Evolutionary conservation across 2,888 invertebrate species (phyloP).

Genomic region (Bellardia bayeri): DNA sequence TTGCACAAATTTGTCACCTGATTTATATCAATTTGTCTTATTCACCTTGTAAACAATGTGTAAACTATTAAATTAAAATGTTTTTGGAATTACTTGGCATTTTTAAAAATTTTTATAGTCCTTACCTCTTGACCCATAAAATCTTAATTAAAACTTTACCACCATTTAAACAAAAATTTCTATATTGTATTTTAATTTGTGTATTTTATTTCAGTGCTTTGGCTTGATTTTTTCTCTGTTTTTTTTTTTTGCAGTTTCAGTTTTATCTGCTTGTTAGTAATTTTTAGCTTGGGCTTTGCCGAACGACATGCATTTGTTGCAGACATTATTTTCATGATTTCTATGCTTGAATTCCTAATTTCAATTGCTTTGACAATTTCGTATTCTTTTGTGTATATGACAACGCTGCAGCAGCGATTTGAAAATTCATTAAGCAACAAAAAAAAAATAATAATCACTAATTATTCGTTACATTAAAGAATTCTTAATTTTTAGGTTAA

Average conservation of each 20-base stretch:
- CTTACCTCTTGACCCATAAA: constrained; percentile 39
- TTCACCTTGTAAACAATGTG: no score
- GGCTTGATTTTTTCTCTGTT: neutral
- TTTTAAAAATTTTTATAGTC: neutral
- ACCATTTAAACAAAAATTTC: constrained; percentile 15
- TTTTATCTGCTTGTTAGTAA: neutral
- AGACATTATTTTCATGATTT: constrained; percentile 35
- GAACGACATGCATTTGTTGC: constrained; percentile 51
- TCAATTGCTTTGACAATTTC: constrained; percentile 62
- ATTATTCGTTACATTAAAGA: constrained; percentile 56
- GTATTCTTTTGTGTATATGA: constrained; percentile 52
- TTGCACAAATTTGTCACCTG: no score
- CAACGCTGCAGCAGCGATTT: constrained; percentile 19
- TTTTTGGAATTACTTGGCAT: no score
- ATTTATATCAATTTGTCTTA: no score
- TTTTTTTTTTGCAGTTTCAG: constrained; percentile 14
- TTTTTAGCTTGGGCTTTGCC: neutral
- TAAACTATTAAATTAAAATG: no score
- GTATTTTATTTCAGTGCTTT: neutral
- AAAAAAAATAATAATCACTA: constrained; percentile 39
- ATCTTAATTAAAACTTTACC: constrained; percentile 40
- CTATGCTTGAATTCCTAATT: constrained; percentile 56
- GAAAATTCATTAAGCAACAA: neutral
- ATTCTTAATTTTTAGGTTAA: constrained; percentile 65
- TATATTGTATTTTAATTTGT: constrained; percentile 52